phyloP scores from a whole-genome alignment of 2,113 vertebrate species.

The Erpornis zantholeuca region DNA sequence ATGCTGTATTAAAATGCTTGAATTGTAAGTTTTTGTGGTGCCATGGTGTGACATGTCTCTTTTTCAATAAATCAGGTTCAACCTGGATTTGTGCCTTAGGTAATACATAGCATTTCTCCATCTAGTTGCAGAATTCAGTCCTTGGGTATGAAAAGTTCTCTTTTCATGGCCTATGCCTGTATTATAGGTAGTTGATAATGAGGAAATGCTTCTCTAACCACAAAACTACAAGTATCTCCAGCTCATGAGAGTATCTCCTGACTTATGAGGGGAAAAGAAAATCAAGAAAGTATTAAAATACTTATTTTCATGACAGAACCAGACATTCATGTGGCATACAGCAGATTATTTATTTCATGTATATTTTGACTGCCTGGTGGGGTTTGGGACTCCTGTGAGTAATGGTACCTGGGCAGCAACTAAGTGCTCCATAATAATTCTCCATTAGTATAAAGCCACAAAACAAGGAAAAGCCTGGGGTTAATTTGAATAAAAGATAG shows the following conservation, averaged over 20 bases:
- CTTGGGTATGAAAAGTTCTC: not conserved
- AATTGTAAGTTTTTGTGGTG: not conserved
- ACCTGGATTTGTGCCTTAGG: not conserved
- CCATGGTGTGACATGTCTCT: not conserved
- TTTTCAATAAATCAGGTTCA: not conserved
- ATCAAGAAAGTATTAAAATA: not conserved
- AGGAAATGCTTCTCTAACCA: not conserved
- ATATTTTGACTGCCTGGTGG: not conserved
- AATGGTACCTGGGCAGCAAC: not conserved
- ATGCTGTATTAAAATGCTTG: not conserved
- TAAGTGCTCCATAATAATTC: not conserved
- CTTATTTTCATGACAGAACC: not conserved
- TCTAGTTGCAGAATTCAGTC: not conserved
- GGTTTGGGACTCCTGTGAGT: not conserved
- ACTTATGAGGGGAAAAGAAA: not conserved
- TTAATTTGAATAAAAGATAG: slow-evolving; percentile 23
- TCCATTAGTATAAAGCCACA: not conserved
- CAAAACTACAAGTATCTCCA: not conserved
- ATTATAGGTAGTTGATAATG: not conserved
- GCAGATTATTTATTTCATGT: not conserved
- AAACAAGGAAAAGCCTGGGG: not conserved
- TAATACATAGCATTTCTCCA: not conserved
- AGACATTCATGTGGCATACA: not conserved
- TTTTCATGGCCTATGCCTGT: not conserved
- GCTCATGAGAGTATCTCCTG: not conserved